Conservation (phyloP, 2,797 vertebrate genomes). For the Epinephelus coioides region DNA sequence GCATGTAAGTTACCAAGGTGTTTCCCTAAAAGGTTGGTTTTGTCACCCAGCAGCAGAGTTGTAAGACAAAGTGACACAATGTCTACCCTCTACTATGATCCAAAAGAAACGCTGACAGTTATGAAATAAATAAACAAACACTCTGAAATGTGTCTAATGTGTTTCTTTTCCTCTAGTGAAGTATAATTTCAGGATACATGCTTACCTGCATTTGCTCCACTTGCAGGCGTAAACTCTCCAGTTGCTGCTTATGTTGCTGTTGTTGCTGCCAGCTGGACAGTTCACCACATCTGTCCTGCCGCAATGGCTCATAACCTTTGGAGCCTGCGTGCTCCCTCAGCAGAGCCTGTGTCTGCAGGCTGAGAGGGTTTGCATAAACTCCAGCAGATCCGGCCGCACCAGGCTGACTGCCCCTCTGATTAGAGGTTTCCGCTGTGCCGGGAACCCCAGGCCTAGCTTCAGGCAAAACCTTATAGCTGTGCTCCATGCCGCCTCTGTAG, state of each 20-base stretch:
- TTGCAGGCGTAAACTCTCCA: conserved; percentile 91
- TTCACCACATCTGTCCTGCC: conserved; percentile 87
- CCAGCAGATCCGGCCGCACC: conserved; percentile 73
- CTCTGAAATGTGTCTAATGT: background rate
- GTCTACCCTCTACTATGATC: background rate
- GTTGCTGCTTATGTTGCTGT: conserved; percentile 86
- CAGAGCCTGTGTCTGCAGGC: conserved; percentile 83
- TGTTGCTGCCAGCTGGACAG: conserved; percentile 92
- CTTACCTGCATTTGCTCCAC: conserved; percentile 97
- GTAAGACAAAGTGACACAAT: background rate
- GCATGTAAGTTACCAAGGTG: background rate
- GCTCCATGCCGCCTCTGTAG: conserved; percentile 80
- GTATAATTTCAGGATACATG: background rate
- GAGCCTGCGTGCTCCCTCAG: conserved; percentile 77
- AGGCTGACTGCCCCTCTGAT: conserved; percentile 76
- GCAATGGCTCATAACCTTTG: conserved; percentile 78
- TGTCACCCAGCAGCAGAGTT: background rate
- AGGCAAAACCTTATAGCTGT: conserved; percentile 89
- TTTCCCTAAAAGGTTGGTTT: conserved; percentile 17
- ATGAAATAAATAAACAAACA: background rate
- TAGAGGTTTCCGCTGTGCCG: conserved; percentile 73
- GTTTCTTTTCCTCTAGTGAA: background rate
- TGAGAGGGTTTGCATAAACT: conserved; percentile 82
- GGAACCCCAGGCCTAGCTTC: conserved; percentile 82
- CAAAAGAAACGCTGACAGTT: background rate